Evolutionary conservation across 2,113 vertebrate genomes (phyloP).

Genomic region (Sorex araneus): DNA sequence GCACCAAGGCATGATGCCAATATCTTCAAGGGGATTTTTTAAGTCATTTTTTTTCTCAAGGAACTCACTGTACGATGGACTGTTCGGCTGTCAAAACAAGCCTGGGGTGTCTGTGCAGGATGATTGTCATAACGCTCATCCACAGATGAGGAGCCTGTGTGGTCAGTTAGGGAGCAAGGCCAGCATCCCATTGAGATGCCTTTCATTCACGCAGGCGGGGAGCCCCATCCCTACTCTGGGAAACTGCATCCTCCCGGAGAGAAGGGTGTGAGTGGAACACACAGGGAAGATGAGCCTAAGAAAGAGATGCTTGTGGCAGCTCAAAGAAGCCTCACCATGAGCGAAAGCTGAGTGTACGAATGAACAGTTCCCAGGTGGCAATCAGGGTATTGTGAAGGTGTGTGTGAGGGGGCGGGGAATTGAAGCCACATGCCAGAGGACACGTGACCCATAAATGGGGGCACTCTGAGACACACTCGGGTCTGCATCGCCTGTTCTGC

Average conservation of each 20-base stretch:
- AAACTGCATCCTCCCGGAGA: background rate
- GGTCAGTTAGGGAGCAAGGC: background rate
- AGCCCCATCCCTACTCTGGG: background rate
- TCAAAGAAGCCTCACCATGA: background rate
- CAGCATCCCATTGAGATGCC: no score
- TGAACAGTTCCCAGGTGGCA: background rate
- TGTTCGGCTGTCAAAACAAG: constrained; percentile 18
- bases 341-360: background rate
- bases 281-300: no score
- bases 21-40: constrained; percentile 4
- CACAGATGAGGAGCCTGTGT: background rate
- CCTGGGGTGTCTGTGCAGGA: background rate
- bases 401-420: background rate
- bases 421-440: background rate
- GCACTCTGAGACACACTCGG: background rate
- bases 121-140: background rate
- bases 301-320: no score
- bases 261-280: no score
- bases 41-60: constrained; percentile 16
- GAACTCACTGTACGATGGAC: background rate
- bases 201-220: no score
- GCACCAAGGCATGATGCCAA: background rate
- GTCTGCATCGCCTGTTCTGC: background rate
- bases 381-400: background rate
- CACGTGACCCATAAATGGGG: background rate